A percentile compares a stretch with the other conserved stretches of the same genome.
Evolutionary conservation across 2,113 vertebrate genomes (phyloP).

Genomic region (Laticauda colubrina): DNA sequence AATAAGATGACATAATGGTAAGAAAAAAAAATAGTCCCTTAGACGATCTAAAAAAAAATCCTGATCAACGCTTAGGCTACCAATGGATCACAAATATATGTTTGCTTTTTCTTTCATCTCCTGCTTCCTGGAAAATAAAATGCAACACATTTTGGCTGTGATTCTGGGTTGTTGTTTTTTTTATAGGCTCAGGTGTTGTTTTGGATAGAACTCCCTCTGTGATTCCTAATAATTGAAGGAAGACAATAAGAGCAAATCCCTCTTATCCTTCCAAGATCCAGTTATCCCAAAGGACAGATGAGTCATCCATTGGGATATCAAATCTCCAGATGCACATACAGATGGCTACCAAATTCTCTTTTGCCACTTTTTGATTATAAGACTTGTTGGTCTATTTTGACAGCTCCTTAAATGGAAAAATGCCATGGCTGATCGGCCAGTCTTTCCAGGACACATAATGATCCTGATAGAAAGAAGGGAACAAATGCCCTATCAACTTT

Average conservation of each 20-base stretch:
- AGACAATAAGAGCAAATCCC: conserved; percentile 23
- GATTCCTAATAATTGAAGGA: conserved; percentile 32
- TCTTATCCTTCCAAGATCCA: conserved; percentile 13
- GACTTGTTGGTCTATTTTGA: background rate
- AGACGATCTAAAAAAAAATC: background rate
- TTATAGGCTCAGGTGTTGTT: conserved; percentile 36
- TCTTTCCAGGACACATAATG: background rate
- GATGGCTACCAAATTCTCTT: background rate
- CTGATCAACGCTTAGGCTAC: background rate
- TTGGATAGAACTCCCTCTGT: conserved; percentile 29
- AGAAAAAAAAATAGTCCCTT: background rate
- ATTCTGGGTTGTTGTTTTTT: background rate
- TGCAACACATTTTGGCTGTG: background rate
- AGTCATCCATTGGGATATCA: conserved; percentile 13
- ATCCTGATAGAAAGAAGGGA: background rate
- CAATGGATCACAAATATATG: background rate
- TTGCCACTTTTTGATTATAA: background rate
- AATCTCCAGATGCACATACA: background rate
- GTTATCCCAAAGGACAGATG: conserved; percentile 19
- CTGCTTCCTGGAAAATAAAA: background rate
- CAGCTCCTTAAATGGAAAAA: background rate
- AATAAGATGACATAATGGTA: background rate
- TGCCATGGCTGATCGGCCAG: background rate
- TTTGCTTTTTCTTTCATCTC: background rate
- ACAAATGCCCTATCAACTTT: background rate